Evolutionary conservation across 2,888 invertebrate species (phyloP).

Genomic region (Drosophila merina): DNA sequence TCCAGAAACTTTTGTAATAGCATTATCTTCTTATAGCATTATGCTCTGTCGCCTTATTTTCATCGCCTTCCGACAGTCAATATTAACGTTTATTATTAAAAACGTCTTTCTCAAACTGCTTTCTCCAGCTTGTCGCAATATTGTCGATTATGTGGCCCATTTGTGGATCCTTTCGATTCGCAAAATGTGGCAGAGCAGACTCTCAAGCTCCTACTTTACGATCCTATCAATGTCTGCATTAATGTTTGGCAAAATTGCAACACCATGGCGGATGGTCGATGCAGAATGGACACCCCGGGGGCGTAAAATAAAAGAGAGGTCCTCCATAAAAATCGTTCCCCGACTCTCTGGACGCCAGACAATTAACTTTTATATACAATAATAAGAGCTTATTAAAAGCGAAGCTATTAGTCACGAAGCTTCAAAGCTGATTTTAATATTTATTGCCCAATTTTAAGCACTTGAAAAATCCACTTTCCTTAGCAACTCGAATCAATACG

Average conservation of each 20-base stretch:
- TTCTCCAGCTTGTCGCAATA: conserved; percentile 41
- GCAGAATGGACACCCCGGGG: conserved; percentile 6
- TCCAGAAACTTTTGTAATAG: conserved; percentile 26
- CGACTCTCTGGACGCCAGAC: neutral
- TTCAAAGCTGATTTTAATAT: too few relatives aligned
- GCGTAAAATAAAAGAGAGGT: neutral
- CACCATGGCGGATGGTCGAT: conserved; percentile 15
- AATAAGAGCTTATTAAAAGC: conserved; percentile 2
- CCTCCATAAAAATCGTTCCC: conserved; percentile 16
- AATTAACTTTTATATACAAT: conserved; percentile 7
- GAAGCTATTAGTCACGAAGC: too few relatives aligned
- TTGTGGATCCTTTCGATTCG: conserved; percentile 1
- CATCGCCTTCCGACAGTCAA: conserved; percentile 8
- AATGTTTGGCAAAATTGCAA: conserved; percentile 48
- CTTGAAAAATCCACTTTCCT: neutral
- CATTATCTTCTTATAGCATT: conserved; percentile 7
- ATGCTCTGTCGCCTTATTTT: conserved; percentile 18
- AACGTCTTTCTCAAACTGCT: conserved; percentile 46
- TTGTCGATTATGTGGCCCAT: conserved; percentile 39
- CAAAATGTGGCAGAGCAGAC: neutral
- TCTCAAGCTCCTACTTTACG: conserved; percentile 33
- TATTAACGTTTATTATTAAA: conserved; percentile 57
- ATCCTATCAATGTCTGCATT: conserved; percentile 48
- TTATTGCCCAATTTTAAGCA: neutral
- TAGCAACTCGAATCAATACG: neutral